phyloP scores from a whole-genome alignment of 2,113 vertebrate genomes.

The Anthoscopus minutus region DNA sequence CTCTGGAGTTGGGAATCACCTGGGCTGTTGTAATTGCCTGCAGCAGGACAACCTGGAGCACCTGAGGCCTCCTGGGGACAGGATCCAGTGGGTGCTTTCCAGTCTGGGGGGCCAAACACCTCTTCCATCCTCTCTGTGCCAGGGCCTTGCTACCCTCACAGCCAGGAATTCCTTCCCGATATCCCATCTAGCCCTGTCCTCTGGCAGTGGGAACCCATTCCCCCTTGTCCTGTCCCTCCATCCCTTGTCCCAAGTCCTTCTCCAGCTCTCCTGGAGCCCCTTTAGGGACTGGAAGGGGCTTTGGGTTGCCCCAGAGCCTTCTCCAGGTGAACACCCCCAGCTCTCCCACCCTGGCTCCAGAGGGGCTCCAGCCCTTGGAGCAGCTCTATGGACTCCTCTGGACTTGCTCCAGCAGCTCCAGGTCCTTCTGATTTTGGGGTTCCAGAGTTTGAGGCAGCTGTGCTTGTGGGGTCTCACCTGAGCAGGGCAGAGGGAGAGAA shows the following conservation, averaged over 20 bases:
- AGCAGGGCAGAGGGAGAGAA: background rate
- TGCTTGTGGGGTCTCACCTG: background rate
- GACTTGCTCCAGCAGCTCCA: background rate
- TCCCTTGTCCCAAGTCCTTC: background rate
- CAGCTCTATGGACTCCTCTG: accelerated
- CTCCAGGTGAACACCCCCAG: background rate
- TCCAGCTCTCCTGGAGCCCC: background rate
- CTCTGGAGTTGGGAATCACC: accelerated
- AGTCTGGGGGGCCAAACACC: accelerated
- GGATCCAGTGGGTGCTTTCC: background rate
- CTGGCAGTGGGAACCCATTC: background rate
- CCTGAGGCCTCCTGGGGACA: background rate
- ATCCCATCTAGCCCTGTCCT: accelerated
- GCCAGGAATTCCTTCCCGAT: background rate
- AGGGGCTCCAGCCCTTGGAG: background rate
- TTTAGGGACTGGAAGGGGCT: accelerated
- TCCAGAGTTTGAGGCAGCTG: background rate
- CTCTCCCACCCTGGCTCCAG: background rate
- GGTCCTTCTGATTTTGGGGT: background rate
- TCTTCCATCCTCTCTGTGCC: background rate
- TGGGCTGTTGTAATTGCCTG: background rate
- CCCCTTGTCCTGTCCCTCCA: background rate
- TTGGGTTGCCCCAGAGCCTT: accelerated
- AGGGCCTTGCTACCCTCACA: accelerated
- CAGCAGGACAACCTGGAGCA: background rate